Conservation (phyloP, 2,888 invertebrate genomes). For the Drosophila basisetae region DNA sequence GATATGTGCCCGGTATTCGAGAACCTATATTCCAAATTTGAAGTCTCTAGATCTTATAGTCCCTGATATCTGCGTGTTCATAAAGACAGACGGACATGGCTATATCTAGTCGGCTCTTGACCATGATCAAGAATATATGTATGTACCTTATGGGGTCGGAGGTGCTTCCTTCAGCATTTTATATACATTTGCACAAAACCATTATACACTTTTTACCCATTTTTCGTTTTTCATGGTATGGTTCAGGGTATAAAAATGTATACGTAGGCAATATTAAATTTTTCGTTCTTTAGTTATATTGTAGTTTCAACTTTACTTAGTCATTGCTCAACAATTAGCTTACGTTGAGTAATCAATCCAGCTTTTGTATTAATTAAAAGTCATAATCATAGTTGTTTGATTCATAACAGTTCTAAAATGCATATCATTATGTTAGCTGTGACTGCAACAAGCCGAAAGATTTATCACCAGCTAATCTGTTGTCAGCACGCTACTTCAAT, state of each 20-base stretch:
- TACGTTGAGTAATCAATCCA: not conserved
- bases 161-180: too few relatives aligned
- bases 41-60: too few relatives aligned
- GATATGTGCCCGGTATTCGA: too few relatives aligned
- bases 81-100: too few relatives aligned
- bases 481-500: constrained; percentile 6
- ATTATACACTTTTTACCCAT: too few relatives aligned
- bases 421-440: constrained; percentile 25
- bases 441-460: constrained; percentile 16
- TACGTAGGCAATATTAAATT: not conserved
- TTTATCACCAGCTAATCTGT: constrained; percentile 24
- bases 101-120: too few relatives aligned
- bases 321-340: not conserved
- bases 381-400: constrained; percentile 10
- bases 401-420: not conserved
- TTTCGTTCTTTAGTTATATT: not conserved
- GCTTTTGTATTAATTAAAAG: not conserved
- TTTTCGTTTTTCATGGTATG: too few relatives aligned
- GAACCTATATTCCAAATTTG: too few relatives aligned
- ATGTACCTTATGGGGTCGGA: too few relatives aligned
- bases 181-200: too few relatives aligned
- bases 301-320: not conserved
- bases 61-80: too few relatives aligned
- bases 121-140: too few relatives aligned
- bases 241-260: not conserved